A percentile compares a stretch with the other conserved stretches of the same genome.
Evolutionary conservation across 2,888 invertebrate genomes (phyloP).

Genomic region (Acrobeloides nanus): DNA sequence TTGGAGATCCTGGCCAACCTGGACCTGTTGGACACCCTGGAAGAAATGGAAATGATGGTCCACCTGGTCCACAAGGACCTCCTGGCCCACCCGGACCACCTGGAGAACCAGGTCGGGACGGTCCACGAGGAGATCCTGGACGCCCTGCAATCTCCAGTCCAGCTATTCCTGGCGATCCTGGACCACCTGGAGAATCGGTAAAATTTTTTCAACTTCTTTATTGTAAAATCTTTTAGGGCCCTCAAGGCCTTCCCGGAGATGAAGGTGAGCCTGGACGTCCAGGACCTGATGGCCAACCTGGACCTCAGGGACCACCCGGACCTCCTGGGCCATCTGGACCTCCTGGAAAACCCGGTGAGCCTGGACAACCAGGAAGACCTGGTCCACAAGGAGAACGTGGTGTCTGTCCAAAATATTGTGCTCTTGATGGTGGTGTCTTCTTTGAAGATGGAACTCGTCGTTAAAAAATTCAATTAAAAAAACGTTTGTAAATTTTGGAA

Average conservation of each 20-base stretch:
- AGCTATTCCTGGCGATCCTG: constrained; percentile 52
- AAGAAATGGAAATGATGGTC: constrained; percentile 50
- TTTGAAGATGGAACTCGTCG: constrained; percentile 45
- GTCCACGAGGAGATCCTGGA: constrained; percentile 50
- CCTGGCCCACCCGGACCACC: constrained; percentile 46
- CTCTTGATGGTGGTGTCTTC: constrained; percentile 47
- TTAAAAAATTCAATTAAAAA: too few species aligned
- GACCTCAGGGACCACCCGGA: constrained; percentile 30
- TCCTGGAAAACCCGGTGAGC: constrained; percentile 39
- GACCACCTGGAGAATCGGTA: constrained; percentile 31
- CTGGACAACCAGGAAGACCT: constrained; percentile 35
- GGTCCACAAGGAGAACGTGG: constrained; percentile 38
- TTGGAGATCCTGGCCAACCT: constrained; percentile 27
- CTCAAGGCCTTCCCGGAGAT: constrained; percentile 47
- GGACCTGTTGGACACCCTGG: constrained; percentile 41
- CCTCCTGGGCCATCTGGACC: constrained; percentile 29
- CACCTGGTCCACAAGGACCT: constrained; percentile 45
- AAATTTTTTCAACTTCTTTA: not conserved
- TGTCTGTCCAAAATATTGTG: constrained; percentile 37
- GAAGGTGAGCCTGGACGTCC: constrained; percentile 37
- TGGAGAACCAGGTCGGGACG: constrained; percentile 47
- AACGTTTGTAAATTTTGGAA: too few species aligned
- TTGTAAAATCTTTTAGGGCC: constrained; percentile 24
- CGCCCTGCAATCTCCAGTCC: constrained; percentile 52
- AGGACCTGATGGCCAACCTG: constrained; percentile 34